Conservation (phyloP, 2,113 vertebrate genomes). For the Bostrychus sinensis region DNA sequence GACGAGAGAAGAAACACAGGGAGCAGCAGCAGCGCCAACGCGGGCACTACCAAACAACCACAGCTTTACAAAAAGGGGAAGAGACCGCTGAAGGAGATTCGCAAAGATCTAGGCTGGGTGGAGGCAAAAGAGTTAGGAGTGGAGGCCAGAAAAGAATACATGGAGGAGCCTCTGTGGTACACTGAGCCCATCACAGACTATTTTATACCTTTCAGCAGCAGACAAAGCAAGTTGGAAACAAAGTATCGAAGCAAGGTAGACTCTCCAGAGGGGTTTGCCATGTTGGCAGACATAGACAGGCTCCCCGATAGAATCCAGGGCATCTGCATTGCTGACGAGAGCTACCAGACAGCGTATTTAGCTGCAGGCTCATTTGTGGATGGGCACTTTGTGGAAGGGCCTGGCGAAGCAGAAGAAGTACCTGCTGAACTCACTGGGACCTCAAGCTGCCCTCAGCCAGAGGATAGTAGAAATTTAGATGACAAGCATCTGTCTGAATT, state of each 20-base stretch:
- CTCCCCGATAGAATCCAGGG: constrained; percentile 89
- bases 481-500: constrained; percentile 98
- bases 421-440: constrained; percentile 88
- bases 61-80: constrained; percentile 91
- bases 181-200: constrained; percentile 97
- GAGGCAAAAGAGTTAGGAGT: constrained; percentile 81
- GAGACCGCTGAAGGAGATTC: constrained; percentile 85
- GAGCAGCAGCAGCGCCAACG: constrained; percentile 76
- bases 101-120: constrained; percentile 82
- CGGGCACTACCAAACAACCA: constrained; percentile 79
- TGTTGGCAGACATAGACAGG: constrained; percentile 81
- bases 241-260: constrained; percentile 89
- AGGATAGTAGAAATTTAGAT: constrained; percentile 94
- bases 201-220: constrained; percentile 91
- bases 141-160: constrained; percentile 88
- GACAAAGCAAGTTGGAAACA: constrained; percentile 96
- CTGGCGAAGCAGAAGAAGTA: constrained; percentile 89
- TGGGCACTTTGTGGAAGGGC: constrained; percentile 97
- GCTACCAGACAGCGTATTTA: constrained; percentile 91
- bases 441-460: constrained; percentile 91
- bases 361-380: constrained; percentile 96
- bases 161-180: constrained; percentile 98
- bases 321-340: constrained; percentile 88
- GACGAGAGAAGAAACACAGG: constrained; percentile 79
- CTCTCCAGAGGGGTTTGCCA: constrained; percentile 67